Evolutionary conservation across 2,888 invertebrate genomes (phyloP).

Genomic region (Hecatera dysodea): DNA sequence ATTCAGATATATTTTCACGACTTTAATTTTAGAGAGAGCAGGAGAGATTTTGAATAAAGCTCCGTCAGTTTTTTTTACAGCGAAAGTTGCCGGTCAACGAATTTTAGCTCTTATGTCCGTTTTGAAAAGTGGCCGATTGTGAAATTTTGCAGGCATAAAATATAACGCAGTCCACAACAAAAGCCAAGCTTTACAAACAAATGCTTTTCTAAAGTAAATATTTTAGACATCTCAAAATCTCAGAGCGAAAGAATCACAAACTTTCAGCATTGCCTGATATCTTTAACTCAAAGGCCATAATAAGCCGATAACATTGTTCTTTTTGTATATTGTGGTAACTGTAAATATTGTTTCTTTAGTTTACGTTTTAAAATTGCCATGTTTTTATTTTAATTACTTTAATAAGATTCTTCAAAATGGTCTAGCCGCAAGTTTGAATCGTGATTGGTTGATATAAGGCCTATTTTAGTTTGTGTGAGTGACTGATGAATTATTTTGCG

Average conservation of each 20-base stretch:
- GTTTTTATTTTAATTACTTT: constrained; percentile 72
- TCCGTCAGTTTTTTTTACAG: neutral
- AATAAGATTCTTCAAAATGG: constrained; percentile 35
- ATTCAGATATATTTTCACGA: neutral
- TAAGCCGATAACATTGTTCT: constrained; percentile 60
- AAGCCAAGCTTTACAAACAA: neutral
- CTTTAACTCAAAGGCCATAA: constrained; percentile 58
- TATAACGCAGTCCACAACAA: neutral
- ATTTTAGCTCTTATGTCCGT: too few species aligned
- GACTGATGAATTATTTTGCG: constrained; percentile 1
- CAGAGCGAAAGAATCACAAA: constrained; percentile 23
- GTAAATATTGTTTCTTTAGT: constrained; percentile 83
- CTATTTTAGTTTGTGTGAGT: constrained; percentile 16
- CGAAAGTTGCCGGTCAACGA: neutral
- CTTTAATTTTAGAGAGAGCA: neutral
- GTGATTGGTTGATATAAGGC: neutral
- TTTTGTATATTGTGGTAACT: constrained; percentile 81
- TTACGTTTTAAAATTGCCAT: constrained; percentile 79
- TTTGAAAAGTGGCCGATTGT: neutral
- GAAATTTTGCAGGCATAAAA: neutral
- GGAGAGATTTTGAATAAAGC: neutral
- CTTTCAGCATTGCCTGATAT: constrained; percentile 44
- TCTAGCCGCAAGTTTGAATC: constrained; percentile 41
- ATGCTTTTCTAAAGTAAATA: neutral
- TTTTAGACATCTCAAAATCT: constrained; percentile 25